Percentiles rank a stretch among this genome's conserved stretches.
Conservation (phyloP, 2,113 vertebrate species). For the Proteles cristata region DNA sequence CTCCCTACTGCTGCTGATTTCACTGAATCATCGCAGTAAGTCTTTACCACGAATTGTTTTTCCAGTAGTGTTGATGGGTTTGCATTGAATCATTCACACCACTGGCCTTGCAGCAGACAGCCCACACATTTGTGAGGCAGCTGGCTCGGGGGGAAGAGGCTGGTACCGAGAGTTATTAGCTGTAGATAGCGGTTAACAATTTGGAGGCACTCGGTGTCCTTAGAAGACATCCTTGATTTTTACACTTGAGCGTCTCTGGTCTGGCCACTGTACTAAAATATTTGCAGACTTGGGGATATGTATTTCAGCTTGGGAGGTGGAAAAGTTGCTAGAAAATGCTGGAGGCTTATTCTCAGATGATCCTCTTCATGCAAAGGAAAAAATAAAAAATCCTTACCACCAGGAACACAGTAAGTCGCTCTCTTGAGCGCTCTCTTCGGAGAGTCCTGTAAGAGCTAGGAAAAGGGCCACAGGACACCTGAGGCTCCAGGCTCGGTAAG, state of each 20-base stretch:
- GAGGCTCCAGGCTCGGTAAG: neutral
- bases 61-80: neutral
- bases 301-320: neutral
- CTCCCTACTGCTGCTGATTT: neutral
- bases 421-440: neutral
- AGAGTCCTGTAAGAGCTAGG: neutral
- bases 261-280: neutral
- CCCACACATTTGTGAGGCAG: neutral
- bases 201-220: neutral
- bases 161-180: neutral
- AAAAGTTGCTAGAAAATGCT: neutral
- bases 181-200: neutral
- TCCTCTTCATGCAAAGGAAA: neutral
- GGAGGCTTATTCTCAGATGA: neutral
- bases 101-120: neutral
- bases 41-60: slow-evolving; percentile 6
- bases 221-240: neutral
- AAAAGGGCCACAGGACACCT: neutral
- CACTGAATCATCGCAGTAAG: neutral
- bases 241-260: neutral
- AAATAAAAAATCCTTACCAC: neutral
- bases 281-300: neutral
- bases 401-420: neutral
- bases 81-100: neutral
- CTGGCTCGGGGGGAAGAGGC: neutral